Evolutionary conservation across 2,888 invertebrate species (phyloP), one percentile per base, ranked within the genome.

Genomic region (Choristoneura rosaceana): DNA sequence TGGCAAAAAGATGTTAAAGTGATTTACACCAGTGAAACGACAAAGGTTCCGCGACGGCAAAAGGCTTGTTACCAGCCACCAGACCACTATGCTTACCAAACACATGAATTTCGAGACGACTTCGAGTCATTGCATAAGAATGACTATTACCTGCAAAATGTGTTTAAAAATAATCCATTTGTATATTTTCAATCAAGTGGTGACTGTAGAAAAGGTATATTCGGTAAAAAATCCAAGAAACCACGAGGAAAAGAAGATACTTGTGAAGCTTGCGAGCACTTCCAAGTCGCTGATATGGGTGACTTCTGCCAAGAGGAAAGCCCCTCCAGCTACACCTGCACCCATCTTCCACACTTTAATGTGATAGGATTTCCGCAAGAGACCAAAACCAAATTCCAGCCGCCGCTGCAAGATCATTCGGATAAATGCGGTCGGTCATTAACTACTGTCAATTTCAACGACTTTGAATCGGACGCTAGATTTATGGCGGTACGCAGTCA

Each of bases 1-100:
- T 66, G 66, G 61, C 33, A 68, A 25, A 58, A 41, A 25, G 47
- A 67, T 5, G 4, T 41, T 25, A 50, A 70, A 58, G 47, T 71
- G 3, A 15, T 62, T 47, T 71, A 71, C 33, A 58, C 45, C 14
- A 58, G 17, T 41, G 62, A 58, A 62, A 61, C 33, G 43, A 12
- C 45, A n/a, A 67, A 58, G 38, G 38, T n/a, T 14, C 17, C 61
- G 4, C 62, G 17, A 50, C 12, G 15, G n/a, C n/a, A 2, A 0
- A 41, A 41, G 15, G n/a, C 25, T 17, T 25, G 50, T 34, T 12
- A 64, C 34, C 47, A 34, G 34, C 10, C 64, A n/a, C 34, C 47
- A 10, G 33, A 33, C 12, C 9, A 34, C 45, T 15, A 15, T 17
- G 41, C 17, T 15, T 45, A 12, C 62, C 10, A 4, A 25, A 45